Conservation (phyloP, 2,113 vertebrate species). For the Orthonyx spaldingii region DNA sequence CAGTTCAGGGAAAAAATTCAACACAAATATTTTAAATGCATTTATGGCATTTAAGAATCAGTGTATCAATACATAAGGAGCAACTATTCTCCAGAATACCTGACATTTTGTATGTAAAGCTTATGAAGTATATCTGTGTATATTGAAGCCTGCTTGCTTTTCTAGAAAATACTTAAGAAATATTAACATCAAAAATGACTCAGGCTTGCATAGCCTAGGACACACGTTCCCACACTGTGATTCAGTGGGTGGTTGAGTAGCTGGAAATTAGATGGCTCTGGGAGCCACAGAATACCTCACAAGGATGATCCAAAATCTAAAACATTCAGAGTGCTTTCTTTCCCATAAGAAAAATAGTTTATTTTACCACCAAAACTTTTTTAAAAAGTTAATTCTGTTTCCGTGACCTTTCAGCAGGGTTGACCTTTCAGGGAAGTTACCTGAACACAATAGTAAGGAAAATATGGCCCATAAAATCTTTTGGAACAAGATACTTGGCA, state of each 20-base stretch:
- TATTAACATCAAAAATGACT: background rate
- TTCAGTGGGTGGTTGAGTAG: background rate
- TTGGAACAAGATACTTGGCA: background rate
- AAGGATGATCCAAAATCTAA: background rate
- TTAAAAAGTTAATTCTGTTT: background rate
- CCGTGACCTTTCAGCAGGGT: rapidly evolving
- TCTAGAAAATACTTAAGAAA: background rate
- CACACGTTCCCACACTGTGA: background rate
- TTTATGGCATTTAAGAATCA: background rate
- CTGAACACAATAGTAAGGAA: background rate
- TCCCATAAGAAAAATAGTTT: background rate
- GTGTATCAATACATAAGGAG: background rate
- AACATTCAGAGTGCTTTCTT: background rate
- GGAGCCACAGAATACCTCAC: background rate
- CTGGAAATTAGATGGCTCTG: background rate
- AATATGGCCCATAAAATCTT: background rate
- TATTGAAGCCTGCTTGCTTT: background rate
- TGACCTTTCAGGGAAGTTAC: background rate
- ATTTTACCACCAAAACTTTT: background rate
- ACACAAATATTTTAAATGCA: background rate
- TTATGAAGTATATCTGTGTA: background rate
- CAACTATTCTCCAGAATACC: background rate
- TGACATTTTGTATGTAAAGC: background rate
- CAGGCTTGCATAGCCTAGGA: background rate
- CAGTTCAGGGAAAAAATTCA: background rate